A percentile compares a stretch with the other conserved stretches of the same genome.
phyloP scores from a whole-genome alignment of 2,888 invertebrate species.

The Parapristionchus giblindavisi region DNA sequence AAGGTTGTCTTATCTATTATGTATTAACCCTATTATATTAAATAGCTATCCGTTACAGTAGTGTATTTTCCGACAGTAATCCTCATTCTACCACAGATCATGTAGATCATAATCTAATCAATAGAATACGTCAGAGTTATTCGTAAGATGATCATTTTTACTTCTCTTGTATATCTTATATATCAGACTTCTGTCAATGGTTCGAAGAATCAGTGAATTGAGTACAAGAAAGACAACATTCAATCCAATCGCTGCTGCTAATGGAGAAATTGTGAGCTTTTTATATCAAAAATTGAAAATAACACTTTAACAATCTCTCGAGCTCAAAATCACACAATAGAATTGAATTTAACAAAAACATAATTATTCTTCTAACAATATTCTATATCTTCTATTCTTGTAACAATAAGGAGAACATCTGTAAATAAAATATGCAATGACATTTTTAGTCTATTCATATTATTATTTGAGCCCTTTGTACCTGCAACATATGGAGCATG shows the following conservation, averaged over 20 bases:
- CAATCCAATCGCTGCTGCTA: constrained; percentile 20
- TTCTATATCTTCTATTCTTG: too few relatives aligned
- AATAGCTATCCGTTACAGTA: too few relatives aligned
- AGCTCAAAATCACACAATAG: too few relatives aligned
- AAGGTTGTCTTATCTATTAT: too few relatives aligned
- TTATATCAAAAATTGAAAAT: not conserved
- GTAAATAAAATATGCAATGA: too few relatives aligned
- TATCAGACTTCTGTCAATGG: constrained; percentile 19
- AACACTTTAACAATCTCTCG: not conserved
- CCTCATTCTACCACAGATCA: too few relatives aligned
- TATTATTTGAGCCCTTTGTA: constrained; percentile 2
- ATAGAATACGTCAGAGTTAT: constrained; percentile 34
- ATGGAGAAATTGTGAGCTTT: constrained; percentile 24
- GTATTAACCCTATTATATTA: too few relatives aligned
- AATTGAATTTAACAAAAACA: too few relatives aligned
- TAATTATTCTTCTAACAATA: too few relatives aligned
- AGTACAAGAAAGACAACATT: constrained; percentile 1
- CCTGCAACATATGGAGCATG: not conserved
- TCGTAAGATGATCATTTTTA: not conserved
- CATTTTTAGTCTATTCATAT: not conserved
- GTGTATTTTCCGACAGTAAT: too few relatives aligned
- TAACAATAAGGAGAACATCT: too few relatives aligned
- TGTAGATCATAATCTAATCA: too few relatives aligned
- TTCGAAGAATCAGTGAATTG: constrained; percentile 34
- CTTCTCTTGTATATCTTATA: not conserved